Conservation (phyloP, 2,113 vertebrate species). For the Eptesicus fuscus region DNA sequence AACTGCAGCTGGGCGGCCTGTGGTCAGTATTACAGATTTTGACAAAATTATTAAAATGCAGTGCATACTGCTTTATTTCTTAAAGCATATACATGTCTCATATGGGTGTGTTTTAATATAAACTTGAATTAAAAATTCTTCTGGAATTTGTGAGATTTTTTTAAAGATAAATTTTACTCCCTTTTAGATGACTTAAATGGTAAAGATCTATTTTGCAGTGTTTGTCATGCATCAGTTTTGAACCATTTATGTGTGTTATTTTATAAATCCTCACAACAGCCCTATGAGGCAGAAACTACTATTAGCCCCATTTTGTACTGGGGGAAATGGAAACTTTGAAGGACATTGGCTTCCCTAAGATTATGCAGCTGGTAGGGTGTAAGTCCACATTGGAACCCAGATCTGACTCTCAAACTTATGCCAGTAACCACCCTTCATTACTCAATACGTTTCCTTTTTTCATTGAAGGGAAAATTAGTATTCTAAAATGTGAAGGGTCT, state of each 20-base stretch:
- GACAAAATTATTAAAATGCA: constrained; percentile 32
- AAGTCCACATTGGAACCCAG: not conserved
- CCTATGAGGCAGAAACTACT: not conserved
- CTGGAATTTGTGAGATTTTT: constrained; percentile 25
- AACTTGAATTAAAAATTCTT: constrained; percentile 28
- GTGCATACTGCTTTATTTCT: not conserved
- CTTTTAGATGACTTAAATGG: not conserved
- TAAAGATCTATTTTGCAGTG: not conserved
- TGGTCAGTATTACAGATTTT: constrained; percentile 86
- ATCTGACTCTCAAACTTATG: not conserved
- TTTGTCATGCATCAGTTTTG: not conserved
- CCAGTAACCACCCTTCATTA: not conserved
- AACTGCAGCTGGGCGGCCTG: constrained; percentile 92
- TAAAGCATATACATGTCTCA: not conserved
- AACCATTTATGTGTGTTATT: not conserved
- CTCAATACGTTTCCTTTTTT: not conserved
- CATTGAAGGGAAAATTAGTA: not conserved
- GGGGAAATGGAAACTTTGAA: not conserved
- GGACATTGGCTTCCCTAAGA: not conserved
- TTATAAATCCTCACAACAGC: not conserved
- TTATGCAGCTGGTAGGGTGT: not conserved
- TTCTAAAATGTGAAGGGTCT: not conserved
- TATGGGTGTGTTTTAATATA: not conserved
- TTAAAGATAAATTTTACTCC: not conserved
- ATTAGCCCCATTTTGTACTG: not conserved